Evolutionary conservation across 1,140 invertebrate genomes (phyloP).

Genomic region (Plectus sambesii): DNA sequence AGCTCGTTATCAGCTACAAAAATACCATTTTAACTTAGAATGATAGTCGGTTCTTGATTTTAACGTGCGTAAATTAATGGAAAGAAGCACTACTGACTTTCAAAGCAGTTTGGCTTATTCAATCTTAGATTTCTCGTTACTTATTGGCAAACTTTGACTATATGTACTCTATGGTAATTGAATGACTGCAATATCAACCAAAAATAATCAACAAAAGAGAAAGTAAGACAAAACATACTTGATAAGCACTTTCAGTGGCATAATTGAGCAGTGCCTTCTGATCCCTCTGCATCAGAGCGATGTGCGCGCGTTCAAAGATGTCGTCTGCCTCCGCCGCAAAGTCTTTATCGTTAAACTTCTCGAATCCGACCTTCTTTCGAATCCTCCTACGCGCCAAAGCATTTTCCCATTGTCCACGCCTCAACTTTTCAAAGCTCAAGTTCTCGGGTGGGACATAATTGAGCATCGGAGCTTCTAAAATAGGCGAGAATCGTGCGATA

Average conservation of each 20-base stretch:
- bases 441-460: slow-evolving; percentile 33
- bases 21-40: too few species aligned
- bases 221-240: slow-evolving; percentile 51
- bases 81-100: too few species aligned
- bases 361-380: slow-evolving; percentile 36
- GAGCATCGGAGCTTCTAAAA: slow-evolving; percentile 38
- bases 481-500: background rate
- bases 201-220: slow-evolving; percentile 3
- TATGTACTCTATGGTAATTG: slow-evolving; percentile 15
- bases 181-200: slow-evolving; percentile 5
- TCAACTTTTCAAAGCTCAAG: slow-evolving; percentile 18
- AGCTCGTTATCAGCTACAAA: slow-evolving; percentile 3
- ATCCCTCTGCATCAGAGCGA: slow-evolving; percentile 61
- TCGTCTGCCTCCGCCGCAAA: slow-evolving; percentile 56
- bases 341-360: slow-evolving; percentile 31
- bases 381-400: slow-evolving; percentile 28
- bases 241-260: slow-evolving; percentile 76
- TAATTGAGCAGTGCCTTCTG: slow-evolving; percentile 58
- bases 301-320: slow-evolving; percentile 76
- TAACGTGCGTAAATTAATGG: too few species aligned
- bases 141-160: too few species aligned
- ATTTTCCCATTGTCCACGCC: slow-evolving; percentile 27
- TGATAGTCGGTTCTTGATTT: too few species aligned
- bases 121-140: too few species aligned
- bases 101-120: too few species aligned